A percentile compares a stretch with the other conserved stretches of the same genome.
These are phyloP conservation scores for Excalfactoria chinensis DNA, from an alignment of 2,113 vertebrate species.

Conservation along the genomic window DNA sequence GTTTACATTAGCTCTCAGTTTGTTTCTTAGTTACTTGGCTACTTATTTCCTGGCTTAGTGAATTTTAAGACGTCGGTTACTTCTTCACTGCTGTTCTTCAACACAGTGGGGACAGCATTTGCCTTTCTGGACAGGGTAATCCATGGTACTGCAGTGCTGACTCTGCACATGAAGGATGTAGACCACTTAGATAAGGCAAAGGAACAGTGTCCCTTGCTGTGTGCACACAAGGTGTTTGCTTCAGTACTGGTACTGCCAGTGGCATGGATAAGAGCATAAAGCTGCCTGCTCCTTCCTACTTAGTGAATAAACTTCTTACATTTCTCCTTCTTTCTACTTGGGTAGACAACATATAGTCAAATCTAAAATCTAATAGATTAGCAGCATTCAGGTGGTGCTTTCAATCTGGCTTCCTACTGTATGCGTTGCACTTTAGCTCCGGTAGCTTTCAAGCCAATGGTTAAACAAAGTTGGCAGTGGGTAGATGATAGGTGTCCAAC, in stretches of 20 bases:
- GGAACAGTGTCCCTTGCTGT: neutral
- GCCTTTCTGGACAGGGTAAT: neutral
- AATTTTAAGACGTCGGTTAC: neutral
- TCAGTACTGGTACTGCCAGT: neutral
- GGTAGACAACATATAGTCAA: neutral
- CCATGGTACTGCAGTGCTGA: neutral
- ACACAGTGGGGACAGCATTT: neutral
- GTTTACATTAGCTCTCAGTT: neutral
- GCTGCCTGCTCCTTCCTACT: neutral
- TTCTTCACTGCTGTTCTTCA: neutral
- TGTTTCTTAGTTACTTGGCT: neutral
- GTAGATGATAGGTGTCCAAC: too few species aligned
- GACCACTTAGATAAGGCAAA: neutral
- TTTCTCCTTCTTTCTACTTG: neutral
- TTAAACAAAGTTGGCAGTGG: neutral
- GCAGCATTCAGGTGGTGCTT: neutral
- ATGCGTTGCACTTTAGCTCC: neutral
- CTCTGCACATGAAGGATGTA: neutral
- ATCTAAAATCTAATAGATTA: neutral
- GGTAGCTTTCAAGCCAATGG: neutral
- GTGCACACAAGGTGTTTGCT: neutral
- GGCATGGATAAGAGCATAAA: neutral
- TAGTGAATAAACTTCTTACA: neutral
- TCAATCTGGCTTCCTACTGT: neutral
- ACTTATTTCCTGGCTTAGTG: neutral